A percentile compares a stretch with the other conserved stretches of the same genome.
These are phyloP conservation scores for Phalloptychus januarius DNA, from an alignment of 2,797 vertebrate species.

Conservation along the genomic window DNA sequence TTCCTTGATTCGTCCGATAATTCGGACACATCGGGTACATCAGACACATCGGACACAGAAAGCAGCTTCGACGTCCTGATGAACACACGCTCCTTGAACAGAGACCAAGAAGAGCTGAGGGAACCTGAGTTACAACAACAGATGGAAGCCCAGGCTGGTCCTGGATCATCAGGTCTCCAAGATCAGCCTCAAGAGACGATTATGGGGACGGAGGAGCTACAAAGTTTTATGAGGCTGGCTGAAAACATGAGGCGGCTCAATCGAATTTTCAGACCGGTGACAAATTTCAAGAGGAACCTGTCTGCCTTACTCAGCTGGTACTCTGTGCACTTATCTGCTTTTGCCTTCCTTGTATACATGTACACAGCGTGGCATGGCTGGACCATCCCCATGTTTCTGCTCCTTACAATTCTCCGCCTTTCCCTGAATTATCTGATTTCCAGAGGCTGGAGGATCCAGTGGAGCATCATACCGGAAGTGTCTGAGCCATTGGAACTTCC, in stretches of 20 bases:
- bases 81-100: too few relatives aligned
- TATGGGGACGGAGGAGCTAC: constrained; percentile 88
- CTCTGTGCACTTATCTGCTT: constrained; percentile 94
- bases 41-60: too few relatives aligned
- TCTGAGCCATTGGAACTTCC: constrained; percentile 90
- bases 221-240: constrained; percentile 94
- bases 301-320: constrained; percentile 96
- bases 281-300: constrained; percentile 95
- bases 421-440: constrained; percentile 97
- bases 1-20: too few relatives aligned
- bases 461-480: constrained; percentile 97
- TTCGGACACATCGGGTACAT: too few relatives aligned
- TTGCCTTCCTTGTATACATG: constrained; percentile 98
- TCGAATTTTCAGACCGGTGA: constrained; percentile 94
- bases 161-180: too few relatives aligned
- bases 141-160: too few relatives aligned
- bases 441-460: constrained; percentile 98
- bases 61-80: too few relatives aligned
- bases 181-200: constrained; percentile 91
- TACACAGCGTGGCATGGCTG: constrained; percentile 97
- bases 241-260: constrained; percentile 97
- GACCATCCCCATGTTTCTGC: constrained; percentile 96
- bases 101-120: too few relatives aligned
- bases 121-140: too few relatives aligned
- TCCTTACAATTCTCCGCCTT: constrained; percentile 94